A percentile compares a stretch with the other conserved stretches of the same genome.
These are phyloP conservation scores for Bimastos eiseni DNA, from an alignment of 2,888 invertebrate genomes.

Conservation along the genomic window DNA sequence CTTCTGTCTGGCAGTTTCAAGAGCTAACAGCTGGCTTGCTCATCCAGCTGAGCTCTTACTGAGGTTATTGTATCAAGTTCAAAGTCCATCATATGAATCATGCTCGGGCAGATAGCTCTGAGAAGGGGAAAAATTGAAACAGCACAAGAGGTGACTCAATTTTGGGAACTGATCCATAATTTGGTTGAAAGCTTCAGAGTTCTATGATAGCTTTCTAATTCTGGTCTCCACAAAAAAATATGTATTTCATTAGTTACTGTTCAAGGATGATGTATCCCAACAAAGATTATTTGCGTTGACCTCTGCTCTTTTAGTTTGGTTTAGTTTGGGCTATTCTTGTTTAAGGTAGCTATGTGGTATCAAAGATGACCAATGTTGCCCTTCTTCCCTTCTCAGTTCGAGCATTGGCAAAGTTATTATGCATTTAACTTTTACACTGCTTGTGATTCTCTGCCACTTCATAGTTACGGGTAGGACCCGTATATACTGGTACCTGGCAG, in stretches of 20 bases:
- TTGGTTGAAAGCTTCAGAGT: background rate
- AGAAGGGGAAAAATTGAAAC: background rate
- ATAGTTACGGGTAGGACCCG: background rate
- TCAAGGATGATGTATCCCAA: too few species aligned
- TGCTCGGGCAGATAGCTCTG: background rate
- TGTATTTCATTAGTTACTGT: too few species aligned
- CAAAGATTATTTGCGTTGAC: too few species aligned
- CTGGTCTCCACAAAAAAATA: background rate
- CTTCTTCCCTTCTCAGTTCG: too few species aligned
- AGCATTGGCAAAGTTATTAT: too few species aligned
- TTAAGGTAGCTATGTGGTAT: too few species aligned
- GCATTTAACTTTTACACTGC: too few species aligned
- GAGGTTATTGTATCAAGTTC: background rate
- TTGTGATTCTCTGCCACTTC: too few species aligned
- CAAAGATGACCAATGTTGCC: too few species aligned
- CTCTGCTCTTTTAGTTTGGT: too few species aligned
- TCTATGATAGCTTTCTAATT: background rate
- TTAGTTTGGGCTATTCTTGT: too few species aligned
- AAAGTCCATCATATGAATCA: background rate
- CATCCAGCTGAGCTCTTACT: background rate
- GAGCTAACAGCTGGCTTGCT: background rate
- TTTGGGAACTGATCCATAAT: background rate
- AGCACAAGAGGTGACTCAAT: background rate
- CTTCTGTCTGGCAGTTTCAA: background rate
- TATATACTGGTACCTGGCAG: background rate